Evolutionary conservation across 2,888 invertebrate species (phyloP), one percentile per base, ranked within the genome.

Genomic region (Dexiosoma caninum): DNA sequence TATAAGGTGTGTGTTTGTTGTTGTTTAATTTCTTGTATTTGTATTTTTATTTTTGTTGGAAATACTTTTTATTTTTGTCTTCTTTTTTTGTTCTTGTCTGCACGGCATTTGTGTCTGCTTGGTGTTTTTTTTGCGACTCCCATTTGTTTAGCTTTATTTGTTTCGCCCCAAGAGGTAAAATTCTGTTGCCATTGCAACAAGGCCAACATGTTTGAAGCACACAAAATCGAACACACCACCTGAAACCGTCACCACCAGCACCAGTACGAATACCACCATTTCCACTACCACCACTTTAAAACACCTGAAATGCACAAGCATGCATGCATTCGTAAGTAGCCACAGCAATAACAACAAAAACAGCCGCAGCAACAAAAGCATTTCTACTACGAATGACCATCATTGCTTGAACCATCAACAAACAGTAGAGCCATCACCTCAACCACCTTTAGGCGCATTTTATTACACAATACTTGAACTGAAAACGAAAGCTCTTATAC

Each of bases 201-300:
- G 78, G 70, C 81, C 64, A 83, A 83, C 83, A 83, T 83, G 81
- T 82, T 83, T 57, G 83, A 83, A 83, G 74, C 78, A 69, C 74
- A 80, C 74, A 60, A 79, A 76, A 72, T 71, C 81, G 27, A 75
- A 78, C 82, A 55, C 57, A 66, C 51, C 49, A 57, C 46, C 74
- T 27, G 23, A 42, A 53, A 1, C n/a, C n/a, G n/a, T n/a, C n/a
- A n/a, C n/a, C 42, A 62, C 51, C 16, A 46, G 4, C 35, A 67
- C 42, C 14, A 19, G 12, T 12, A 37, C 35, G 10, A n/a, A n/a
- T n/a, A 37, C 1, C 35, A 27, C 27, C 27, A 5, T 6, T 27
- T 27, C 27, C 9, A 60, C 19, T 27, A 19, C 62, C 44, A 69
- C 62, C 27, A 46, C 19, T 32, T 10, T 6, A 53, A 44, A 53